Evolutionary conservation across 2,888 invertebrate genomes (phyloP), one percentile per base, ranked within the genome.

Genomic region (Lobophora halterata): DNA sequence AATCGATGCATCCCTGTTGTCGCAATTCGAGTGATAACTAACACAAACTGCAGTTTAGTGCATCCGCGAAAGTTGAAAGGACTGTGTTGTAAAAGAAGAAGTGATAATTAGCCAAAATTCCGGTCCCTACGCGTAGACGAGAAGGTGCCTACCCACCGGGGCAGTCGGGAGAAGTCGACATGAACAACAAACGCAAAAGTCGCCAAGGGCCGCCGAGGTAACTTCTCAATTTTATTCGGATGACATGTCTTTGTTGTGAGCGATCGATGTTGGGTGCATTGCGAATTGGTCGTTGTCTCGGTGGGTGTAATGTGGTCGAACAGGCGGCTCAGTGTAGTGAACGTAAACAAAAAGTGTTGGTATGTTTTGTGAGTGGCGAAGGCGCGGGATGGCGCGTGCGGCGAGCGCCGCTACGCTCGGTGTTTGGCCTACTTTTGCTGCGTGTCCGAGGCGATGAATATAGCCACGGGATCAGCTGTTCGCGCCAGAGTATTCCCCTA

Each of bases 101-200:
- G 80, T 79, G 79, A 79, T 74, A 88, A 88, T 82, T 85, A 74
- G 83, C 90, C 93, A 93, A 93, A 93, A 93, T 93, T 93, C 93
- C 93, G 93, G 93, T 93, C 92, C 93, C 93, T 87, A 93, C 93
- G 91, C 92, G 90, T 89, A 92, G 91, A 89, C 91, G 90, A 90
- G 92, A 93, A 90, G 90, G 91, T 91, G 92, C 92, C 92, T 91
- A 91, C 89, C 89, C 89, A 87, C 89, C 91, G 89, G 91, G 91
- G 89, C 90, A 89, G 79, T 79, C 83, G 65, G 86, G 87, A 74
- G 87, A 83, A 74, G 82, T 82, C 85, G 91, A 91, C 78, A 93
- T 92, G 92, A 95, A 93, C 79, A 94, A 91, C 83, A 94, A 94
- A 89, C 92, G 93, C 87, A 95, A 95, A 90, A 94, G 91, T 89